These are phyloP conservation scores for Drosophila ohnishii DNA, from an alignment of 1,140 invertebrate species.

Conservation along the genomic window DNA sequence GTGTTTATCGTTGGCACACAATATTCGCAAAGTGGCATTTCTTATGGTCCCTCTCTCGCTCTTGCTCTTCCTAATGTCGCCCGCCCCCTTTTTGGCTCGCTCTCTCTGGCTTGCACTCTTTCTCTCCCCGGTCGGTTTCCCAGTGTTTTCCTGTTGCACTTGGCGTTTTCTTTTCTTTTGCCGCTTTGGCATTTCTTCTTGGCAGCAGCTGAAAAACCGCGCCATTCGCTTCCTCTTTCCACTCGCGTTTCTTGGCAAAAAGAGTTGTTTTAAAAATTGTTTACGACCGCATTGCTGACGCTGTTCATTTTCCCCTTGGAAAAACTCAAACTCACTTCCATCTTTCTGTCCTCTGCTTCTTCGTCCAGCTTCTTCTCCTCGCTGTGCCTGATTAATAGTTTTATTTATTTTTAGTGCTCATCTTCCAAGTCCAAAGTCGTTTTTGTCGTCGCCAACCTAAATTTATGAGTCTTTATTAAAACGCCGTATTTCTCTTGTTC, in stretches of 20 bases:
- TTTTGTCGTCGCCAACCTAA: constrained; percentile 62
- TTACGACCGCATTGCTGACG: constrained; percentile 72
- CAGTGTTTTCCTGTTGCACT: constrained; percentile 48
- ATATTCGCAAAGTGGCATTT: constrained; percentile 81
- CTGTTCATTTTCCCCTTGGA: constrained; percentile 74
- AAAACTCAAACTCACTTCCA: constrained; percentile 49
- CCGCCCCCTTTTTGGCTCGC: constrained; percentile 71
- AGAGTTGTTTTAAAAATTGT: constrained; percentile 82
- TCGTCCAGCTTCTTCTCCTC: constrained; percentile 41
- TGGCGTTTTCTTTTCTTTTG: constrained; percentile 56
- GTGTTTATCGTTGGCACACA: constrained; percentile 83
- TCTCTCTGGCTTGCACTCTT: constrained; percentile 30
- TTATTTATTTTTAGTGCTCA: constrained; percentile 82
- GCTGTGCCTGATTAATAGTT: constrained; percentile 76
- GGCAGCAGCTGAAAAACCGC: constrained; percentile 78
- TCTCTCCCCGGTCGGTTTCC: constrained; percentile 50
- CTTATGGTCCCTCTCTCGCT: constrained; percentile 59
- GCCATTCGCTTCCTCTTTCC: constrained; percentile 49
- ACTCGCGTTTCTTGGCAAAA: constrained; percentile 64
- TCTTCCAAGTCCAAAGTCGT: constrained; percentile 68
- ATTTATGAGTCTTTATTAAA: constrained; percentile 80
- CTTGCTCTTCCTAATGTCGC: constrained; percentile 41
- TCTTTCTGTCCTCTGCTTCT: constrained; percentile 24
- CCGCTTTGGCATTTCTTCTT: constrained; percentile 69
- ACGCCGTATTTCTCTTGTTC: constrained; percentile 66